A percentile compares a stretch with the other conserved stretches of the same genome.
Evolutionary conservation across 1,140 invertebrate genomes (phyloP).

Genomic region (Maconellicoccus hirsutus): DNA sequence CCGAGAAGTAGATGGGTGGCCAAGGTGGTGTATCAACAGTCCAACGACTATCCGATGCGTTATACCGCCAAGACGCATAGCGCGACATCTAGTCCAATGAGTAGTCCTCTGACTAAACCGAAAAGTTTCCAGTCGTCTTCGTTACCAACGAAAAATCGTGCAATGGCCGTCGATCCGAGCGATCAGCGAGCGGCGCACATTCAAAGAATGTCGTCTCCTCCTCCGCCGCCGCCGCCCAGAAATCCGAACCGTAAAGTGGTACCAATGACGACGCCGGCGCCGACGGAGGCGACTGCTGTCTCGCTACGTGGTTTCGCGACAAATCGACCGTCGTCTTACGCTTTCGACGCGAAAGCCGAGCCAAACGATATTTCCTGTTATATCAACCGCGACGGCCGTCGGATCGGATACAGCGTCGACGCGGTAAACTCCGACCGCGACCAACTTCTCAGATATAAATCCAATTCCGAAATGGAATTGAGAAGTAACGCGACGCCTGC

Average conservation of each 20-base stretch:
- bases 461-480: conserved; percentile 14
- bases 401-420: conserved; percentile 35
- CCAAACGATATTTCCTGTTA: background rate
- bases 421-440: conserved; percentile 34
- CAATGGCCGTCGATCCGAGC: conserved; percentile 30
- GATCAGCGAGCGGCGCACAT: no score
- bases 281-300: no score
- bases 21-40: conserved; percentile 32
- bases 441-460: conserved; percentile 24
- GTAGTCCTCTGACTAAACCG: background rate
- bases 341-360: conserved; percentile 35
- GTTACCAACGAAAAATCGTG: background rate
- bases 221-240: conserved; percentile 56
- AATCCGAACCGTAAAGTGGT: conserved; percentile 48
- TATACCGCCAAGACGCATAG: conserved; percentile 21
- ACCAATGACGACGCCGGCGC: conserved; percentile 29
- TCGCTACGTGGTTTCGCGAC: conserved; percentile 22
- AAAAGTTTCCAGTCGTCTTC: background rate
- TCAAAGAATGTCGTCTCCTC: no score
- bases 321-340: conserved; percentile 38
- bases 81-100: conserved; percentile 21
- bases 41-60: conserved; percentile 30
- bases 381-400: conserved; percentile 11
- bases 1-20: conserved; percentile 30
- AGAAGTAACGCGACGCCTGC: background rate